phyloP scores from a whole-genome alignment of 2,113 vertebrate species.

The Haliaeetus leucogaster region DNA sequence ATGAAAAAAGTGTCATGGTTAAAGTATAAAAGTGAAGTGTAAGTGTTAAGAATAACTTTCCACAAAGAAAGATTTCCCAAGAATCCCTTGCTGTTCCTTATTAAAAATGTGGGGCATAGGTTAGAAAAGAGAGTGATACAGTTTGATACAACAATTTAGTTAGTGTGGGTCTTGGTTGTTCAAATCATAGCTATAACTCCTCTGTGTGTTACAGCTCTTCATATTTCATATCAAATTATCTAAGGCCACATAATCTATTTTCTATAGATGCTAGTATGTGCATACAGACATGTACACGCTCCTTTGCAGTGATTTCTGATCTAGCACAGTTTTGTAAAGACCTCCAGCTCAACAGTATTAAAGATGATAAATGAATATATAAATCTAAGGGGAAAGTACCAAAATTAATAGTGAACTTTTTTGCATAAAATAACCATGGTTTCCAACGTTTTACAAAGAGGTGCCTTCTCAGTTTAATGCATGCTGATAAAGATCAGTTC shows the following conservation, averaged over 20 bases:
- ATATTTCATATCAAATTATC: neutral
- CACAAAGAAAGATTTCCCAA: neutral
- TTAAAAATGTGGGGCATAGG: neutral
- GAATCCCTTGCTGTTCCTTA: neutral
- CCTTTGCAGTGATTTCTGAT: neutral
- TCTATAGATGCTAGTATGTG: neutral
- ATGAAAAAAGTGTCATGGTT: neutral
- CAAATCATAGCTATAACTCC: neutral
- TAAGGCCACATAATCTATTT: neutral
- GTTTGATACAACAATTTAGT: neutral
- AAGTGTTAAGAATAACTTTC: neutral
- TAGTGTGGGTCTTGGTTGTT: neutral
- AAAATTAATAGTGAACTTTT: neutral
- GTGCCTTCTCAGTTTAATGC: neutral
- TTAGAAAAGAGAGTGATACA: neutral
- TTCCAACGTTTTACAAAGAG: neutral
- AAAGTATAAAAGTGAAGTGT: neutral
- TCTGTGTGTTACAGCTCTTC: neutral
- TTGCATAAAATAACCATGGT: neutral
- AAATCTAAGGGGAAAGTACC: neutral
- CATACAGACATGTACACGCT: neutral
- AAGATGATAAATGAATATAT: conserved; percentile 37
- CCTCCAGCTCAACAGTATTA: neutral
- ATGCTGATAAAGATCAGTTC: neutral
- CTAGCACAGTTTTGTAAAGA: neutral